A percentile compares a stretch with the other conserved stretches of the same genome.
Conservation (phyloP, 2,113 vertebrate species). For the Falcunculus frontatus region DNA sequence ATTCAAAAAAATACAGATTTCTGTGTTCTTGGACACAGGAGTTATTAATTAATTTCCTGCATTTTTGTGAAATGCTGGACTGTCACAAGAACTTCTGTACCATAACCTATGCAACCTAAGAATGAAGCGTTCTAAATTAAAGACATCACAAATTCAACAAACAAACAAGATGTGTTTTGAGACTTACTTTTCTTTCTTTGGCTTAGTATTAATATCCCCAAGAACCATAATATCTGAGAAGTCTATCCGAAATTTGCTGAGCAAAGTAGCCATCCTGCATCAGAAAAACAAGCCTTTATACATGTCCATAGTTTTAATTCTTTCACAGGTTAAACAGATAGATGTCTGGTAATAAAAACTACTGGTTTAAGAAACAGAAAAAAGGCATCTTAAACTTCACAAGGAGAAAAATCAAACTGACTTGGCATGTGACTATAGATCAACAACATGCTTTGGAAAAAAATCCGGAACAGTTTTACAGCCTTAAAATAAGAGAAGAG, state of each 20-base stretch:
- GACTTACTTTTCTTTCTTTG: constrained; percentile 95
- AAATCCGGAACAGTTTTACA: background rate
- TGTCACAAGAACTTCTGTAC: background rate
- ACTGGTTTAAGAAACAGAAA: background rate
- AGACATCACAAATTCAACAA: background rate
- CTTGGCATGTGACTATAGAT: background rate
- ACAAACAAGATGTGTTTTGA: background rate
- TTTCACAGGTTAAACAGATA: background rate
- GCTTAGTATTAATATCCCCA: constrained; percentile 97
- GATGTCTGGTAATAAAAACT: background rate
- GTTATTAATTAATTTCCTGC: background rate
- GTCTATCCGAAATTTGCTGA: constrained; percentile 98
- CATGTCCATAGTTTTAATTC: background rate
- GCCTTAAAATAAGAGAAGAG: background rate
- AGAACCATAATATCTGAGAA: constrained; percentile 97
- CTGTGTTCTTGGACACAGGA: background rate
- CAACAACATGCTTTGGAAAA: background rate
- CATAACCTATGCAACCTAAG: background rate
- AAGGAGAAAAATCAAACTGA: background rate
- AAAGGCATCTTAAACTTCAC: background rate
- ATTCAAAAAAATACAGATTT: background rate
- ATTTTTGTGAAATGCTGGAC: background rate
- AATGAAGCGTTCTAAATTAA: background rate
- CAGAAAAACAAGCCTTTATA: background rate
- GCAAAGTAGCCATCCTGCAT: constrained; percentile 92